Conservation (phyloP, 2,888 invertebrate genomes). For the Drosophila kanekoi region DNA sequence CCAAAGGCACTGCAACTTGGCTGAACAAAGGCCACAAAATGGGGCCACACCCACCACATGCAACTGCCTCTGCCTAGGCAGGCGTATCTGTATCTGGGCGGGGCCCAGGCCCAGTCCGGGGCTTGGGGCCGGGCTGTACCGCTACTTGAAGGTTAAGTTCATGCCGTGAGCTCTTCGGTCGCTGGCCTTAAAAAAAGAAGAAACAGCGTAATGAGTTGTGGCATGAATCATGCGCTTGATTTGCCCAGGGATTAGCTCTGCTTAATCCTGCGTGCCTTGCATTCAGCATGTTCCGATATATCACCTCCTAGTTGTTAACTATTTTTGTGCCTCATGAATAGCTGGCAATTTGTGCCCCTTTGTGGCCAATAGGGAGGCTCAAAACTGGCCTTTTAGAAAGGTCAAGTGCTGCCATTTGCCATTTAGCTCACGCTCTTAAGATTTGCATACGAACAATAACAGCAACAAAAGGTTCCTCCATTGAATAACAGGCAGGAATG, state of each 20-base stretch:
- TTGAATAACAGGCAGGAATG: constrained; percentile 1
- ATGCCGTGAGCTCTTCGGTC: constrained; percentile 52
- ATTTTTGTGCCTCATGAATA: constrained; percentile 40
- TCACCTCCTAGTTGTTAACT: constrained; percentile 8
- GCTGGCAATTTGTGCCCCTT: constrained; percentile 32
- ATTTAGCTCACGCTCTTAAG: constrained; percentile 11
- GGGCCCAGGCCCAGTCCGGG: constrained; percentile 7
- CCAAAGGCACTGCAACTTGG: constrained; percentile 52
- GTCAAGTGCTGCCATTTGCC: constrained; percentile 39
- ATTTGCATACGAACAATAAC: constrained; percentile 40
- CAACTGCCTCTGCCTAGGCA: constrained; percentile 26
- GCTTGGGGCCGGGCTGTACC: constrained; percentile 15
- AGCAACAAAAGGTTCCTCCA: constrained; percentile 12
- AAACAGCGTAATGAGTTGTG: constrained; percentile 55
- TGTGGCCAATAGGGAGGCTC: constrained; percentile 13
- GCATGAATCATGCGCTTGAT: constrained; percentile 62
- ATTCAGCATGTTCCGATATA: constrained; percentile 6
- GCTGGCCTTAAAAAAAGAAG: constrained; percentile 28
- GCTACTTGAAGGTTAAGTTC: constrained; percentile 63
- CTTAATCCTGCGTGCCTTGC: constrained; percentile 31
- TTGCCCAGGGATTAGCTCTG: constrained; percentile 39
- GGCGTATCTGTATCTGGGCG: constrained; percentile 8
- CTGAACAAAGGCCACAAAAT: constrained; percentile 56
- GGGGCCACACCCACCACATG: constrained; percentile 59
- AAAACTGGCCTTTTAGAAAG: constrained; percentile 30